Conservation (phyloP, 2,888 invertebrate species). For the Apodemia duryi region DNA sequence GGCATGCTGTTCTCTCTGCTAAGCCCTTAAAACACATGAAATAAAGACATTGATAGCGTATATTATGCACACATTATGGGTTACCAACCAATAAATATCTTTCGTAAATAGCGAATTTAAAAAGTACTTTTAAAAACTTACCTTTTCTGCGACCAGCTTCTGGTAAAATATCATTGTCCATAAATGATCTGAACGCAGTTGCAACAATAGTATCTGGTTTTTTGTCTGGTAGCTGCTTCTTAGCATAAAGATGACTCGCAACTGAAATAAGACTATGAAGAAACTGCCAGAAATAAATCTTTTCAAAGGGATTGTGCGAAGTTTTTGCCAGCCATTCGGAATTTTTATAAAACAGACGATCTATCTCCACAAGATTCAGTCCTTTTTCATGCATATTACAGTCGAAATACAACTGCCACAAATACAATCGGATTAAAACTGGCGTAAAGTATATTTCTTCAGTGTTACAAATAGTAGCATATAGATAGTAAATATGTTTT, state of each 20-base stretch:
- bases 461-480: constrained; percentile 67
- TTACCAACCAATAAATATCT: background rate
- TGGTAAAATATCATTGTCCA: constrained; percentile 68
- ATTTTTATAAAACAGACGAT: constrained; percentile 67
- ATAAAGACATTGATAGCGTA: too few species aligned
- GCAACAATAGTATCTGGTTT: constrained; percentile 70
- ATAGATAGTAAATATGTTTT: constrained; percentile 70
- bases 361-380: constrained; percentile 72
- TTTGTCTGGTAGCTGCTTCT: constrained; percentile 46
- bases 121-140: constrained; percentile 31
- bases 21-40: too few species aligned
- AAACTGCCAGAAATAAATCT: constrained; percentile 82
- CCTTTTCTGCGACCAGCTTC: constrained; percentile 59
- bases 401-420: constrained; percentile 82
- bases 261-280: constrained; percentile 75
- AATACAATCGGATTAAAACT: constrained; percentile 70
- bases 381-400: constrained; percentile 70
- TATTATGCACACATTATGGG: too few species aligned
- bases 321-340: constrained; percentile 62
- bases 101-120: background rate
- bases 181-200: constrained; percentile 72
- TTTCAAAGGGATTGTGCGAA: constrained; percentile 78
- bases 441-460: constrained; percentile 56
- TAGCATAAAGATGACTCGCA: constrained; percentile 66
- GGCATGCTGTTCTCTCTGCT: too few species aligned